phyloP scores from a whole-genome alignment of 2,797 vertebrate genomes.

The Siniperca scherzeri region DNA sequence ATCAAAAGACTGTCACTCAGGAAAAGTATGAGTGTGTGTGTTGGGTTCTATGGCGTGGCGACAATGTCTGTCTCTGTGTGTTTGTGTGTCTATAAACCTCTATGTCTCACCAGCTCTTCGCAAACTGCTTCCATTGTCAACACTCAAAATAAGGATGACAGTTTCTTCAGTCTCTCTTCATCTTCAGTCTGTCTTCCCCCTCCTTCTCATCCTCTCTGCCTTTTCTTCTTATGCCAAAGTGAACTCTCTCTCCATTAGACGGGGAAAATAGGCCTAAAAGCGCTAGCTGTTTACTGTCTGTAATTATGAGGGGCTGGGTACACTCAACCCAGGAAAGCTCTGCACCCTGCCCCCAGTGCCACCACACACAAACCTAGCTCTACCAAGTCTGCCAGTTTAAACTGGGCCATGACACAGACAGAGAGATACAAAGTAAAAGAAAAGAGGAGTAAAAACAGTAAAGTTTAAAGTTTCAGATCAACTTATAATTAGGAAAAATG shows the following conservation, averaged over 20 bases:
- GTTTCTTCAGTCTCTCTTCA: conserved; percentile 52
- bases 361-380: conserved; percentile 74
- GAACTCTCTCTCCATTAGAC: conserved; percentile 78
- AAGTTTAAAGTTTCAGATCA: conserved; percentile 21
- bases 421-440: conserved; percentile 33
- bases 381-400: conserved; percentile 74
- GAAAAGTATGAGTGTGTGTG: conserved; percentile 38
- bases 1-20: conserved; percentile 72
- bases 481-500: conserved; percentile 30
- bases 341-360: conserved; percentile 79
- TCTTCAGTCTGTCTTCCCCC: conserved; percentile 48
- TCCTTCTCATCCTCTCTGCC: conserved; percentile 46
- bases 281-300: conserved; percentile 83
- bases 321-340: conserved; percentile 69
- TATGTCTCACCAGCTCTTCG: conserved; percentile 39
- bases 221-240: conserved; percentile 70
- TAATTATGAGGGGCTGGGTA: conserved; percentile 88
- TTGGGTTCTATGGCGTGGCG: conserved; percentile 34
- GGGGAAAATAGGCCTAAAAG: conserved; percentile 79
- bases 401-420: conserved; percentile 62
- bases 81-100: conserved; percentile 60
- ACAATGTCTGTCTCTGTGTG: conserved; percentile 48
- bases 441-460: conserved; percentile 21
- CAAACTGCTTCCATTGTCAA: conserved; percentile 53
- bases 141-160: conserved; percentile 63